Evolutionary conservation across 2,888 invertebrate species (phyloP), one percentile per base, ranked within the genome.

Genomic region (Eudasyphora cyanicolor): DNA sequence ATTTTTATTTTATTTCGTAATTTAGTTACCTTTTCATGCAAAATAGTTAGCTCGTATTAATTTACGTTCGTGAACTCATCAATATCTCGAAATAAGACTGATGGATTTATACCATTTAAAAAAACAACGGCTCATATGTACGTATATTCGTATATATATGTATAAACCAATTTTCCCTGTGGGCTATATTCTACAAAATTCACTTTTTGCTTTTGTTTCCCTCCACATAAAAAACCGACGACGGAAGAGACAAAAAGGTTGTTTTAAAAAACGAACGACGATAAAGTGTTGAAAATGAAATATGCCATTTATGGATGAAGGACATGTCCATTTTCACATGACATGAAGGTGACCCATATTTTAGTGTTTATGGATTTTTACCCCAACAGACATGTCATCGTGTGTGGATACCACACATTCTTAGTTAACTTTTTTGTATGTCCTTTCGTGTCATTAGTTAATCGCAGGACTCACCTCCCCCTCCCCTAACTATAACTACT

Each of bases 391-490:
- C 14, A 17, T 7, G 24, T 12, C 12, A 4, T 54, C 54, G 10
- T 24, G n/a, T 19, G 4, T n/a, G 6, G 12, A 35, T 60, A 17
- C 3, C 27, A 35, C 35, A 8, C 38, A 38, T 19, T 64, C 38
- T 2, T 32, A 17, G 17, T 64, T 8, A 35, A 51, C 14, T 17
- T 64, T 67, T 32, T 19, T 42, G 27, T 42, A 27, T 69, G n/a
- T 71, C 38, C 64, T 74, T 73, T 74, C 74, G 35, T 67, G 42
- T 19, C 79, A 79, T 67, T 79, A 73, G 64, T 79, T 73, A 54
- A 79, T 79, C 71, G 35, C 73, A 78, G 2, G 24, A 49, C 12
- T 35, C 27, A 17, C n/a, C 24, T n/a, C 12, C 12, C 1, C n/a
- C 38, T 38, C 38, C 38, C 14, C 17, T 57, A 5, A 54, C n/a